phyloP scores from a whole-genome alignment of 2,113 vertebrate genomes.

The Motacilla alba region DNA sequence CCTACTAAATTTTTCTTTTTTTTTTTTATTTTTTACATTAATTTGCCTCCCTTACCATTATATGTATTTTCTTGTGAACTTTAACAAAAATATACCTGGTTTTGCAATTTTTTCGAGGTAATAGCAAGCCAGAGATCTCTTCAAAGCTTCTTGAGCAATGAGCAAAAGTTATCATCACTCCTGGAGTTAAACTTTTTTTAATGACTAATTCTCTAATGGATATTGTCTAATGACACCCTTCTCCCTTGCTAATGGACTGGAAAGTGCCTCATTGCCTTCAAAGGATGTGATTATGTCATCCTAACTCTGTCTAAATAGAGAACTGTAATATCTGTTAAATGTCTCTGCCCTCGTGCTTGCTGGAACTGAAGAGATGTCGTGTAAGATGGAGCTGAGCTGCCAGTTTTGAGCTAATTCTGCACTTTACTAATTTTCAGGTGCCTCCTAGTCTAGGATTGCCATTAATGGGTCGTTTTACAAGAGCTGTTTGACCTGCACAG shows the following conservation, averaged over 20 bases:
- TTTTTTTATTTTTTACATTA: background rate
- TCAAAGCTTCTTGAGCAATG: background rate
- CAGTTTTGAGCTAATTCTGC: slow-evolving; percentile 32
- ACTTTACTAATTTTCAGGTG: slow-evolving; percentile 32
- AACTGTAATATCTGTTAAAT: slow-evolving; percentile 31
- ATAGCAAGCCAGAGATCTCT: background rate
- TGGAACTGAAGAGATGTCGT: background rate
- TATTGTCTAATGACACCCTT: slow-evolving; percentile 21
- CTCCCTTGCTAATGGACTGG: slow-evolving; percentile 48
- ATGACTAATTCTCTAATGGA: background rate
- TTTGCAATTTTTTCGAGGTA: background rate
- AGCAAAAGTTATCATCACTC: background rate
- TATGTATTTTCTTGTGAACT: background rate
- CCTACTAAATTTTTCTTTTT: background rate
- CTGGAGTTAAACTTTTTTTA: slow-evolving; percentile 20
- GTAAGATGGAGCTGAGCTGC: background rate
- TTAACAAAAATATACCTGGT: background rate
- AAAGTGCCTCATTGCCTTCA: slow-evolving; percentile 20
- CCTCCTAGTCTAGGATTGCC: slow-evolving; percentile 30
- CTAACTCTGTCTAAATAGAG: background rate
- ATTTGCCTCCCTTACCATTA: background rate
- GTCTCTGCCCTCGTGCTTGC: background rate
- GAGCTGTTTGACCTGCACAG: background rate
- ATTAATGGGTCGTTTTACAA: slow-evolving; percentile 11
- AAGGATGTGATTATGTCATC: slow-evolving; percentile 44